Conservation (phyloP, 2,113 vertebrate genomes). For the Oreochromis niloticus region DNA sequence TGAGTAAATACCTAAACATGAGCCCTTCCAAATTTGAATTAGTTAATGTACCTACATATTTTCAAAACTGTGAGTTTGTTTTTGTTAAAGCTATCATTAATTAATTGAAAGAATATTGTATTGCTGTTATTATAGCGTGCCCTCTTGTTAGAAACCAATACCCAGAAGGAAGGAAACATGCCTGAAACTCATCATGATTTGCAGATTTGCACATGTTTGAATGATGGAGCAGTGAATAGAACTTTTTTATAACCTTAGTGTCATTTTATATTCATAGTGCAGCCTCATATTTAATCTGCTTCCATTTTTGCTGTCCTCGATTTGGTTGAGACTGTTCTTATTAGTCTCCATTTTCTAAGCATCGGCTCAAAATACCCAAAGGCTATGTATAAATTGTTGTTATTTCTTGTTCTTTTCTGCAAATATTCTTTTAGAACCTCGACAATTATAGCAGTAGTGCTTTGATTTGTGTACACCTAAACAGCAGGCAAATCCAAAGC, state of each 20-base stretch:
- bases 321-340: background rate
- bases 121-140: background rate
- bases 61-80: background rate
- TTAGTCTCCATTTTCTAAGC: background rate
- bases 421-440: constrained; percentile 4
- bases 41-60: background rate
- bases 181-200: background rate
- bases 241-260: background rate
- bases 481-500: background rate
- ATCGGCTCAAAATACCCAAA: background rate
- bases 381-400: background rate
- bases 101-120: background rate
- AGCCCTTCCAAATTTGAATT: background rate
- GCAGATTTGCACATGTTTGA: background rate
- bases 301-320: background rate
- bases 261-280: background rate
- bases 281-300: background rate
- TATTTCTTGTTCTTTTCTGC: background rate
- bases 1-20: background rate
- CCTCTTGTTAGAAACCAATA: background rate
- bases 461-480: constrained; percentile 10
- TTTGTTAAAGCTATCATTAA: background rate
- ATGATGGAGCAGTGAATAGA: background rate
- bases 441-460: constrained; percentile 2
- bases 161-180: background rate